These are phyloP conservation scores for Mesoclemmys tuberculata DNA, from an alignment of 2,113 vertebrate genomes.

Conservation along the genomic window DNA sequence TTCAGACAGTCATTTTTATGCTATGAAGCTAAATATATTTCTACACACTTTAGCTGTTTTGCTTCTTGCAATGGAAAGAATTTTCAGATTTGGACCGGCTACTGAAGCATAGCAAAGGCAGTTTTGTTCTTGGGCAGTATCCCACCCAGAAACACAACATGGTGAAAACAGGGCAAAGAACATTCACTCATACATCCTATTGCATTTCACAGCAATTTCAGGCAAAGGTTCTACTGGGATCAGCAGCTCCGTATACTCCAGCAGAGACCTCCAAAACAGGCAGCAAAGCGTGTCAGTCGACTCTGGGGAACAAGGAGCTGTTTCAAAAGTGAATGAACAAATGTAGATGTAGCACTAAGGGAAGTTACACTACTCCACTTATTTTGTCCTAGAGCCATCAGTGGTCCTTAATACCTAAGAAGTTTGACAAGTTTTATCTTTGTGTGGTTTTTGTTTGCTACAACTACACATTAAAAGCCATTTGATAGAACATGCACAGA, in stretches of 20 bases:
- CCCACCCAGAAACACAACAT: no score
- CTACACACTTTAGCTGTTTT: background rate
- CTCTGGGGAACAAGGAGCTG: background rate
- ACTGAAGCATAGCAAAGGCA: background rate
- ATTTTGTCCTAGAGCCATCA: background rate
- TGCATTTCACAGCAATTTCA: no score
- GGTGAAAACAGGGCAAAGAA: no score
- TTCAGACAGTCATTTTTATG: background rate
- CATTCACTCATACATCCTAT: background rate
- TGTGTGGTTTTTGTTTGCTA: background rate
- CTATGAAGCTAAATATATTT: background rate
- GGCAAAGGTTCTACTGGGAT: no score
- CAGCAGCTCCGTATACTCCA: background rate
- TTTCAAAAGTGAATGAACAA: background rate
- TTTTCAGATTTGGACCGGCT: background rate
- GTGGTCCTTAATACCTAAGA: background rate
- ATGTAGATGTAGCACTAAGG: background rate
- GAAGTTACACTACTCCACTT: background rate
- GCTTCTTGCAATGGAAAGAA: background rate
- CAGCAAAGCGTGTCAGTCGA: background rate
- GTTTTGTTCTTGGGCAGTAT: no score
- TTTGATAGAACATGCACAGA: background rate
- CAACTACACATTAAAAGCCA: background rate
- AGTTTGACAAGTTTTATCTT: background rate
- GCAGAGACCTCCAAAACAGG: background rate